These are phyloP conservation scores for Phoronis australis DNA, from an alignment of 2,888 invertebrate genomes.

Conservation along the genomic window DNA sequence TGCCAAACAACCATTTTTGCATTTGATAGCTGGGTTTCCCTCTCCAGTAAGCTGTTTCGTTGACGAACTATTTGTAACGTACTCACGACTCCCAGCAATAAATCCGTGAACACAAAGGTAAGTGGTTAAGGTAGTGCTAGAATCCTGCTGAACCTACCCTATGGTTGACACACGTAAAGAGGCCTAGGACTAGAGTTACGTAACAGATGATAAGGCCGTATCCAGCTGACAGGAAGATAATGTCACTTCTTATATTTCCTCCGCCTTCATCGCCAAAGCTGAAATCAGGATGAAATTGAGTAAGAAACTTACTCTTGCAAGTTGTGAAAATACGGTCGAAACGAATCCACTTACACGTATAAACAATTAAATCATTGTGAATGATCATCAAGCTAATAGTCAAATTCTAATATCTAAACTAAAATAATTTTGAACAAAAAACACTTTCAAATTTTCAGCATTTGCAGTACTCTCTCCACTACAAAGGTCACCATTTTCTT, in stretches of 20 bases:
- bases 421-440: too few relatives aligned
- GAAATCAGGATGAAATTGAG: too few relatives aligned
- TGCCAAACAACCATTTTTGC: too few relatives aligned
- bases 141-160: too few relatives aligned
- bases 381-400: neutral
- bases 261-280: conserved; percentile 34
- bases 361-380: neutral
- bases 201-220: conserved; percentile 70
- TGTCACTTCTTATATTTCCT: conserved; percentile 56
- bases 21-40: too few relatives aligned
- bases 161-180: conserved; percentile 69
- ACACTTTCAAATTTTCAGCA: neutral
- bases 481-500: neutral
- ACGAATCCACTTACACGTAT: neutral
- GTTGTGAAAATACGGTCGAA: conserved; percentile 9
- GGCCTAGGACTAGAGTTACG: conserved; percentile 68
- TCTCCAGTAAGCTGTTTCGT: too few relatives aligned
- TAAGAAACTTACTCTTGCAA: too few relatives aligned
- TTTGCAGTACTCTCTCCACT: neutral
- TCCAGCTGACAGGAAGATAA: conserved; percentile 66
- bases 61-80: too few relatives aligned
- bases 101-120: too few relatives aligned
- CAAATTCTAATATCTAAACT: neutral
- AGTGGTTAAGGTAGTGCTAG: too few relatives aligned
- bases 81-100: too few relatives aligned